phyloP scores from a whole-genome alignment of 2,888 invertebrate genomes.

The Leptinotarsa juncta region DNA sequence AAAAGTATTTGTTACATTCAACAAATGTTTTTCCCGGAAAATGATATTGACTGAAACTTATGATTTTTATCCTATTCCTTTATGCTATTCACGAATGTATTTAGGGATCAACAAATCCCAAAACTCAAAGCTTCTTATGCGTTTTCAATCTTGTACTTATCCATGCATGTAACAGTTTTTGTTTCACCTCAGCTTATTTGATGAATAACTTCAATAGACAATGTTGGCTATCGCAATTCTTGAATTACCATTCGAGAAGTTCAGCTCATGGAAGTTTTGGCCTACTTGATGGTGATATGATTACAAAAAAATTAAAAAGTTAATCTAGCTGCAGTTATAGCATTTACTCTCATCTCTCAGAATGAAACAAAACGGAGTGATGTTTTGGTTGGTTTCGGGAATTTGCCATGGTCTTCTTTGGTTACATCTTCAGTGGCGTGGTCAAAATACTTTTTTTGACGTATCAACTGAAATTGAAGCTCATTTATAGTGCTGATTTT shows the following conservation, averaged over 20 bases:
- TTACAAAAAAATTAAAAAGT: not conserved
- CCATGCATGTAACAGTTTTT: slow-evolving; percentile 61
- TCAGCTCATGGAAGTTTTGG: not conserved
- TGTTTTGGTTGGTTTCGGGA: too few species aligned
- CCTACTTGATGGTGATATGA: not conserved
- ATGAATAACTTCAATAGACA: not conserved
- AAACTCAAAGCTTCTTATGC: slow-evolving; percentile 35
- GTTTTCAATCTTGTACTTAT: slow-evolving; percentile 62
- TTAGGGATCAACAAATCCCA: not conserved
- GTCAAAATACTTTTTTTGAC: too few species aligned
- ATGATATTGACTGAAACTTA: not conserved
- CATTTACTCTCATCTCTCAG: too few species aligned
- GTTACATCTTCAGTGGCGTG: too few species aligned
- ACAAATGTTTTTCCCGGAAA: not conserved
- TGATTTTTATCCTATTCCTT: not conserved
- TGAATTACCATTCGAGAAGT: not conserved
- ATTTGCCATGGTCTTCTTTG: too few species aligned
- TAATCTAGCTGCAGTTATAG: too few species aligned
- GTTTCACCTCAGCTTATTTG: slow-evolving; percentile 48
- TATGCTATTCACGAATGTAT: not conserved
- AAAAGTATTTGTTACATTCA: not conserved
- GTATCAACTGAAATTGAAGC: too few species aligned
- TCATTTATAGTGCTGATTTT: too few species aligned
- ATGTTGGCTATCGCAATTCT: slow-evolving; percentile 4
- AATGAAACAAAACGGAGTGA: too few species aligned